Percentiles rank a stretch among this genome's conserved stretches.
Conservation (phyloP, 1,140 invertebrate genomes). For the Scaptomyza montana region DNA sequence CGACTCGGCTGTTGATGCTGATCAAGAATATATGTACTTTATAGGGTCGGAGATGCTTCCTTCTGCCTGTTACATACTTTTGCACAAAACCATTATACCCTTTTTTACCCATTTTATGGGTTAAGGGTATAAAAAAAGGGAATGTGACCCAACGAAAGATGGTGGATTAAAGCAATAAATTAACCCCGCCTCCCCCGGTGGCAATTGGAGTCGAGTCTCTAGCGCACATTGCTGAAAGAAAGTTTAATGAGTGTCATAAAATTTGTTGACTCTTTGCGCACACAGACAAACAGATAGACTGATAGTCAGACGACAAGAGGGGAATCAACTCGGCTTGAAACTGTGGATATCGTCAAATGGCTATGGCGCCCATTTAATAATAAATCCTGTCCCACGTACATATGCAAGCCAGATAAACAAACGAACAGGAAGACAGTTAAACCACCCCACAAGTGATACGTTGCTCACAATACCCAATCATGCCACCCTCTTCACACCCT, state of each 20-base stretch:
- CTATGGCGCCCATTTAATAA: conserved; percentile 79
- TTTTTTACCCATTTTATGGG: too few relatives aligned
- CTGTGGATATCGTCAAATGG: conserved; percentile 71
- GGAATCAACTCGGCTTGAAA: conserved; percentile 14
- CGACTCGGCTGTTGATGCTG: too few relatives aligned
- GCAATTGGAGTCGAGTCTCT: conserved; percentile 46
- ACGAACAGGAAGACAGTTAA: background rate
- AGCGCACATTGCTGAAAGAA: conserved; percentile 73
- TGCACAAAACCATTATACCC: too few relatives aligned
- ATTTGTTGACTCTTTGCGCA: conserved; percentile 69
- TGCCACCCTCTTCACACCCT: conserved; percentile 18
- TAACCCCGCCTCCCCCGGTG: conserved; percentile 27
- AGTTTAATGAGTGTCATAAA: conserved; percentile 80
- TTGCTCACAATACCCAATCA: conserved; percentile 21
- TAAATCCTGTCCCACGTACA: conserved; percentile 63
- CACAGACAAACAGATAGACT: conserved; percentile 10
- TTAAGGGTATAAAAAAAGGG: too few relatives aligned
- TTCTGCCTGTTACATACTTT: too few relatives aligned
- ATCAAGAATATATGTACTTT: too few relatives aligned
- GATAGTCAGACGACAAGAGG: conserved; percentile 11
- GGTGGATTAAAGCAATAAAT: conserved; percentile 58
- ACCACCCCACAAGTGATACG: background rate
- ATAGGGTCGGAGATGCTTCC: too few relatives aligned
- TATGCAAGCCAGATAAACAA: conserved; percentile 7
- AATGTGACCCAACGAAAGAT: background rate